phyloP scores from a whole-genome alignment of 2,113 vertebrate genomes.

The Lynx canadensis region DNA sequence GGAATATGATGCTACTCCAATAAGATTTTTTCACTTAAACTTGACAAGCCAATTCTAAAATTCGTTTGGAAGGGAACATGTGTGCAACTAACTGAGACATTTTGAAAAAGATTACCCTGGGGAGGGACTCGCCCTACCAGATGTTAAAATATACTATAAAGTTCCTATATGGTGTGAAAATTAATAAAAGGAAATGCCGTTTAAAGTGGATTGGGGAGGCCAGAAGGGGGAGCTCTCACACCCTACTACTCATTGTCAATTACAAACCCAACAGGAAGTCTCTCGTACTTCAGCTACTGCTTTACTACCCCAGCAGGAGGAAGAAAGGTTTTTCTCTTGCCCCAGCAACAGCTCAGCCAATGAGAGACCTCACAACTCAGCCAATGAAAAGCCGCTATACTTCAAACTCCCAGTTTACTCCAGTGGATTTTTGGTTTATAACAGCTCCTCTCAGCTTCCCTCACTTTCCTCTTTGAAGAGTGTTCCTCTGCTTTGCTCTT shows the following conservation, averaged over 20 bases:
- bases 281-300: neutral
- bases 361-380: neutral
- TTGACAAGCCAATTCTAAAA: slow-evolving; percentile 39
- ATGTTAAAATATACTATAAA: slow-evolving; percentile 4
- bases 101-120: neutral
- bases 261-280: neutral
- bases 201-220: neutral
- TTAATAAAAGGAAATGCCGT: neutral
- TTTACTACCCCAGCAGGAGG: neutral
- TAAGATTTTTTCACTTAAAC: slow-evolving; percentile 8
- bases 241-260: neutral
- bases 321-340: neutral
- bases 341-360: neutral
- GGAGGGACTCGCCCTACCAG: neutral
- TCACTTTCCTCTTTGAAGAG: neutral
- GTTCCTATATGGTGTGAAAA: neutral
- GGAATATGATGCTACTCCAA: neutral
- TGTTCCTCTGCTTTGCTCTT: neutral
- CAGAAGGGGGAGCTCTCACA: neutral
- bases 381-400: neutral
- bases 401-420: neutral
- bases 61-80: slow-evolving; percentile 10
- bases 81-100: slow-evolving; percentile 6
- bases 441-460: neutral
- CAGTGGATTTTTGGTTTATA: neutral